Conservation (phyloP, 2,888 invertebrate genomes). For the Drosophila peninsularis region DNA sequence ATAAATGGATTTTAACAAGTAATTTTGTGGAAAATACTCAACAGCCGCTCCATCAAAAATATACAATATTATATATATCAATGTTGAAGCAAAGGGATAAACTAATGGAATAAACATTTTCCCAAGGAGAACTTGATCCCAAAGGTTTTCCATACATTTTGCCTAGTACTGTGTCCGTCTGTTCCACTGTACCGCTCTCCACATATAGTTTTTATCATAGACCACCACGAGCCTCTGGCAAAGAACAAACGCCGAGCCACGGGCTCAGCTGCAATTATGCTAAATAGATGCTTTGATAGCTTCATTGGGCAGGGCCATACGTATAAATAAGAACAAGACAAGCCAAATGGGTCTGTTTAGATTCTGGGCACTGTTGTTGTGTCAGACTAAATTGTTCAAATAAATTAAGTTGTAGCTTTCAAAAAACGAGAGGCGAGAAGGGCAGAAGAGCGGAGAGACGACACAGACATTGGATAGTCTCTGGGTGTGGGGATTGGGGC, state of each 20-base stretch:
- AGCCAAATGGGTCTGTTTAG: slow-evolving; percentile 54
- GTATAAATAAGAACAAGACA: slow-evolving; percentile 71
- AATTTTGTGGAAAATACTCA: slow-evolving; percentile 38
- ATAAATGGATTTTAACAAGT: slow-evolving; percentile 26
- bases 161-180: neutral
- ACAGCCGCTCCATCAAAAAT: slow-evolving; percentile 1
- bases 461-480: slow-evolving; percentile 36
- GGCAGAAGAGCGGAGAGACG: slow-evolving; percentile 4
- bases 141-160: neutral
- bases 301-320: slow-evolving; percentile 63
- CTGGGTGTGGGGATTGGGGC: slow-evolving; percentile 75
- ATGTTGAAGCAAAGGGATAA: slow-evolving; percentile 2
- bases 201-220: slow-evolving; percentile 26
- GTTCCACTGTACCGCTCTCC: slow-evolving; percentile 31
- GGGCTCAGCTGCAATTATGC: slow-evolving; percentile 66
- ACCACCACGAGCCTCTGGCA: slow-evolving; percentile 46
- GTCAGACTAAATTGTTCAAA: slow-evolving; percentile 80
- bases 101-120: neutral
- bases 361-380: slow-evolving; percentile 53
- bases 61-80: neutral
- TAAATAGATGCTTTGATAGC: slow-evolving; percentile 74
- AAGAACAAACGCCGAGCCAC: slow-evolving; percentile 30
- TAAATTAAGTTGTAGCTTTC: slow-evolving; percentile 80
- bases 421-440: slow-evolving; percentile 32
- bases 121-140: slow-evolving; percentile 2